Base-by-base conservation (phyloP, 1,140 invertebrate species). In the Drosophila trapezifrons region DNA sequence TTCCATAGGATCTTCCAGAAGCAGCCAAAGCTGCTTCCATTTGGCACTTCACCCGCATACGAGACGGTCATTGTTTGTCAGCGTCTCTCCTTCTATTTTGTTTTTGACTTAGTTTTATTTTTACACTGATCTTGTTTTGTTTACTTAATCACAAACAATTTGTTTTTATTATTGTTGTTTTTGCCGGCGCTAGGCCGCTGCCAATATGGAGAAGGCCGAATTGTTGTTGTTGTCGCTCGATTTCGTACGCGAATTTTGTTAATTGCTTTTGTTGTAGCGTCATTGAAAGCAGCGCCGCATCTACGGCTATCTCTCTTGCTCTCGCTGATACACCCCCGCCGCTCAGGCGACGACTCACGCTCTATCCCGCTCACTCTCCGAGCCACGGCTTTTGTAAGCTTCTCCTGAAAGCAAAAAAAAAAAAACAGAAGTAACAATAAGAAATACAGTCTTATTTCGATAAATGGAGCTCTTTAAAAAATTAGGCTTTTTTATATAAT, bases 11-110 rank as follows among this genome's bases (percentile, higher is more conserved):
- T 97, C 92, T 95, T 95, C 96, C 96, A 97, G 93, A 97, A 97
- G 93, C 96, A 97, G 90, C 96, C 96, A 91, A 97, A 97, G 93
- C 95, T 96, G 93, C 96, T 97, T 90, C 96, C 96, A 92, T 97
- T 97, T 65, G 96, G 96, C 84, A 97, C 96, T 93, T 97, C 95
- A 89, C 96, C 96, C 76, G 96, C 96, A 93, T 97, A 97, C 37
- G 96, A 96, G 78, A 97, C 95, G 78, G 96, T 97, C 96, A 97
- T 97, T 82, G 91, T 76, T 38, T 58, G 27, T 37, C 17, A 22
- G 17, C 27, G 52, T 35, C 12, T 27, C 52, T 25, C 43, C 42
- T n/a, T 15, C 13, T 35, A 0, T 43, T 22, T 25, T 25, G 4
- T 17, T 17, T 59, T 43, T 52, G 65, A 66, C 65, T 69, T 69